Evolutionary conservation across 35 echinoderm and acorn worm species (phyloP).

Genomic region (Antedon bifida): DNA sequence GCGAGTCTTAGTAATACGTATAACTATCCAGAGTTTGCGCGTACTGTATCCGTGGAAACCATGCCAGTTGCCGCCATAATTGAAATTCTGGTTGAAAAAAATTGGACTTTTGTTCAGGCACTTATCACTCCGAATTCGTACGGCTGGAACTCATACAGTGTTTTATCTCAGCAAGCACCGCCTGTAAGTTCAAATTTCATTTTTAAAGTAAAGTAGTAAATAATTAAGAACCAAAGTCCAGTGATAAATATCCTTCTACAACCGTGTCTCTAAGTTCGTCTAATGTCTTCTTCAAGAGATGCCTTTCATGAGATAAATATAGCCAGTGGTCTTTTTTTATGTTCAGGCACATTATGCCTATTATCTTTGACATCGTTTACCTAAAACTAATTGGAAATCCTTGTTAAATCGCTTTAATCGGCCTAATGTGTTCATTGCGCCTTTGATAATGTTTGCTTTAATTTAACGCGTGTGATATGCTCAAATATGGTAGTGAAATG

Average conservation of each 20-base stretch:
- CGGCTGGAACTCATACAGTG: slow-evolving; percentile 12
- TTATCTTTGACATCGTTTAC: no score
- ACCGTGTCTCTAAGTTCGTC: neutral
- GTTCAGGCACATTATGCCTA: no score
- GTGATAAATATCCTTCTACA: neutral
- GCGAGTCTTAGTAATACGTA: slow-evolving; percentile 28
- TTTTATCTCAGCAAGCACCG: slow-evolving; percentile 21
- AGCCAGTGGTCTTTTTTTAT: no score
- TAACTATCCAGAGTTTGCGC: slow-evolving; percentile 25
- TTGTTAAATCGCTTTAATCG: no score
- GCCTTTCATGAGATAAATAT: neutral
- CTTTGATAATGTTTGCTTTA: no score
- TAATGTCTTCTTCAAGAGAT: neutral
- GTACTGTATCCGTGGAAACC: neutral
- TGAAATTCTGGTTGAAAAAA: neutral
- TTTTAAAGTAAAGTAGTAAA: slow-evolving; percentile 3
- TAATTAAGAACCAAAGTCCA: slow-evolving; percentile 14
- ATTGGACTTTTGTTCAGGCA: neutral
- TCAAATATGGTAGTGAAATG: no score
- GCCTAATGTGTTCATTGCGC: no score
- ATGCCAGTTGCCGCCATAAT: slow-evolving; percentile 1
- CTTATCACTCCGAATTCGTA: neutral
- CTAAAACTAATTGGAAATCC: no score
- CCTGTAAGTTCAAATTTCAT: slow-evolving; percentile 27
- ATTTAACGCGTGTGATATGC: no score